Evolutionary conservation across 2,888 invertebrate genomes (phyloP).

Genomic region (Drosophila nigricruria): DNA sequence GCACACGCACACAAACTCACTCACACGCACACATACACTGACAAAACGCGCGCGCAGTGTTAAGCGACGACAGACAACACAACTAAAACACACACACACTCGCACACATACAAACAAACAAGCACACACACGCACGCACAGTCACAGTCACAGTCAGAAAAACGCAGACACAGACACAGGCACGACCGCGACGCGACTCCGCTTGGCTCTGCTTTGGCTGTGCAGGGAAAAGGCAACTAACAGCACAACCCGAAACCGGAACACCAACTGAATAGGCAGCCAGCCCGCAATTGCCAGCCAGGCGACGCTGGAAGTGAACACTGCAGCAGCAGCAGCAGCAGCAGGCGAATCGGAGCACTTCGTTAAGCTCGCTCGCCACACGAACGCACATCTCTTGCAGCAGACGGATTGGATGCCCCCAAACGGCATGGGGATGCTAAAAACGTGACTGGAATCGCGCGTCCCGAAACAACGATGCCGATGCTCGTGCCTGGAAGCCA

Average conservation of each 20-base stretch:
- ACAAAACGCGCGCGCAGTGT: conserved; percentile 72
- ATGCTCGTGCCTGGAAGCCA: conserved; percentile 41
- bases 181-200: conserved; percentile 61
- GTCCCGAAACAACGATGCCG: conserved; percentile 4
- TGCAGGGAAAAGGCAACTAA: conserved; percentile 85
- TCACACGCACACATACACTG: conserved; percentile 31
- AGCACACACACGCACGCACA: conserved; percentile 34
- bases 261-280: conserved; percentile 85
- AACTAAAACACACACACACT: conserved; percentile 26
- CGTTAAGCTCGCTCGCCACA: conserved; percentile 32
- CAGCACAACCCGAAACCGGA: conserved; percentile 86
- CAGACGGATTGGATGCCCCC: conserved; percentile 34
- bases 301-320: conserved; percentile 78
- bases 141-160: conserved; percentile 40
- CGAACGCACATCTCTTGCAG: conserved; percentile 37
- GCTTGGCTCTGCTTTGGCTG: conserved; percentile 63
- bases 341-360: conserved; percentile 26
- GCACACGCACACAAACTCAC: conserved; percentile 31
- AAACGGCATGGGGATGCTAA: conserved; percentile 47
- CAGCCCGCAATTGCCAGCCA: conserved; percentile 72
- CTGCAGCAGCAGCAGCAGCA: conserved; percentile 29
- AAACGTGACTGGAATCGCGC: conserved; percentile 40
- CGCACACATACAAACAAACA: conserved; percentile 27
- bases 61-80: conserved; percentile 73
- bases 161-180: conserved; percentile 50